Evolutionary conservation across 2,888 invertebrate genomes (phyloP), one percentile per base, ranked within the genome.

Genomic region (Geotrupes spiniger): DNA sequence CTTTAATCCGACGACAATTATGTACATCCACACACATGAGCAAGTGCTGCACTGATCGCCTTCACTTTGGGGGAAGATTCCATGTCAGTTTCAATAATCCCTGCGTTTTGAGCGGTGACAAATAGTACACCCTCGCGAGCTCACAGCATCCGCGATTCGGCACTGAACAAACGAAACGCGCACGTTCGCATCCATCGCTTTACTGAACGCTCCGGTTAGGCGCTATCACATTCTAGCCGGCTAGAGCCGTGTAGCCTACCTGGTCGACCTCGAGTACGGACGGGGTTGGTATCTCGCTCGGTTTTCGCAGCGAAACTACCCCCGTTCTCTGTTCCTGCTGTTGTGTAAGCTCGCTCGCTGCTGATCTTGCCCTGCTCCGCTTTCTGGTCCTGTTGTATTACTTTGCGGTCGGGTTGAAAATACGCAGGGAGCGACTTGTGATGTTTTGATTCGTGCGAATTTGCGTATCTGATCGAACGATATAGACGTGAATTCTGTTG

Each of bases 161-260:
- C 12, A 33, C 33, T 9, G 14, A 33, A 33, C 29, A 17, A 27
- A 39, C 51, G 54, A 54, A 52, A 52, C 52, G 54, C 52, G 39
- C 53, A 48, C 53, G 52, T 53, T 52, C 55, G 51, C 53, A 46
- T 57, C 55, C 57, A 55, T 53, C 52, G 55, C 55, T 51, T 51
- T 55, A 57, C 57, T 57, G 55, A 55, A 52, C 49, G 39, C 39
- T 15, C n/a, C 51, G 49, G 49, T 44, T 46, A 46, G 41, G 40
- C 52, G 51, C 57, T 40, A 46, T 46, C 46, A 46, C 46, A 29
- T 46, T 38, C 49, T 45, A 29, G 40, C 38, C 42, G 21, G 39
- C 46, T 49, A 43, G 49, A 46, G 42, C 46, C 51, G 44, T 31
- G 21, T 21, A 21, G 21, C 21, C 42, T 36, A 51, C 42, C 47